These are phyloP conservation scores for Leptinotarsa rubiginosa DNA, from an alignment of 2,888 invertebrate genomes.

Conservation along the genomic window DNA sequence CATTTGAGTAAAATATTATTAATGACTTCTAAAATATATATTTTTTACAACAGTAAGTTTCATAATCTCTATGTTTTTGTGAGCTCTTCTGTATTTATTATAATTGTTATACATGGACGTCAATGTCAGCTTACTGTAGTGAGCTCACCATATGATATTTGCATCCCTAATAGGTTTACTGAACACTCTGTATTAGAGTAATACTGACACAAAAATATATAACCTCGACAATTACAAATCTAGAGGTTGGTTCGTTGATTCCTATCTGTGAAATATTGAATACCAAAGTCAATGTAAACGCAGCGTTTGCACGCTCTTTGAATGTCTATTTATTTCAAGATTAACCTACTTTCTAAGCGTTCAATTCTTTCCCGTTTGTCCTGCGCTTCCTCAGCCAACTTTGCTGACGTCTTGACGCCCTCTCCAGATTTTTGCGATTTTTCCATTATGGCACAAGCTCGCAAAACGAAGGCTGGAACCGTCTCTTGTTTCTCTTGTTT, in stretches of 20 bases:
- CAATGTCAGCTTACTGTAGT: too few relatives aligned
- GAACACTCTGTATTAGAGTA: neutral
- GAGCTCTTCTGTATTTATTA: too few relatives aligned
- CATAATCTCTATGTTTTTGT: too few relatives aligned
- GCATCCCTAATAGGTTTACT: too few relatives aligned
- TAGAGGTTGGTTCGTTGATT: neutral
- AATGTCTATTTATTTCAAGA: slow-evolving; percentile 8
- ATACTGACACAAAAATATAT: neutral
- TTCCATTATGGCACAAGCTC: slow-evolving; percentile 92
- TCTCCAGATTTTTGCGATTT: slow-evolving; percentile 91
- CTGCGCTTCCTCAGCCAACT: slow-evolving; percentile 88
- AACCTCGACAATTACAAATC: neutral
- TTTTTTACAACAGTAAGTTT: too few relatives aligned
- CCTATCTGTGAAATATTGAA: neutral
- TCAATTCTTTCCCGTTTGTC: slow-evolving; percentile 87
- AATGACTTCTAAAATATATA: too few relatives aligned
- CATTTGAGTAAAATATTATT: too few relatives aligned
- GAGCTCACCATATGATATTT: too few relatives aligned
- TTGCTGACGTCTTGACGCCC: slow-evolving; percentile 86
- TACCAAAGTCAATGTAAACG: neutral
- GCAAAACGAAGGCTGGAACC: slow-evolving; percentile 89
- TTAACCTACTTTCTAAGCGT: slow-evolving; percentile 80
- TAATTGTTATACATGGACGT: too few relatives aligned
- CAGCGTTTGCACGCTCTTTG: slow-evolving; percentile 1
- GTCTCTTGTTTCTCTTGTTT: slow-evolving; percentile 95